Conservation (phyloP, 2,888 invertebrate genomes). For the Drosophila fulvimacula region DNA sequence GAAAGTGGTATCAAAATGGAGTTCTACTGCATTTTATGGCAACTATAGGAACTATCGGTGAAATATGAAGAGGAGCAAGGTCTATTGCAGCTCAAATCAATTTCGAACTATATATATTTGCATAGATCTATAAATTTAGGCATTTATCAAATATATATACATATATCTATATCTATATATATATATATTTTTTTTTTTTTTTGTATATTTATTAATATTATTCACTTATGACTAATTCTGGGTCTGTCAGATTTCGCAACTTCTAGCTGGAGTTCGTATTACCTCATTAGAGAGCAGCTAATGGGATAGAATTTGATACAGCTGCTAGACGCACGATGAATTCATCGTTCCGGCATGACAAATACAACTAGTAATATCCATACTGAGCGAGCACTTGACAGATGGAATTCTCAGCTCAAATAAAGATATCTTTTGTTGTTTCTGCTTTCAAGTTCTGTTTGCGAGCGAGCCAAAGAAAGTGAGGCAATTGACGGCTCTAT, state of each 20-base stretch:
- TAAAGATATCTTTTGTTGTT: background rate
- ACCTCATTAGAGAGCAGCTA: slow-evolving; percentile 10
- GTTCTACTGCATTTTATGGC: background rate
- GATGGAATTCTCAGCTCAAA: background rate
- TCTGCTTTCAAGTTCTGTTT: slow-evolving; percentile 11
- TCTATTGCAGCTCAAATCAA: no score
- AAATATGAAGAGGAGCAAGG: no score
- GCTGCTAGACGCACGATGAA: slow-evolving; percentile 11
- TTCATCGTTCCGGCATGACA: background rate
- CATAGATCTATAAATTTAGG: background rate
- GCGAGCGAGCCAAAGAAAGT: slow-evolving; percentile 22
- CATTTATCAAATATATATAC: no score
- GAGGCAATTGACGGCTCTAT: slow-evolving; percentile 16
- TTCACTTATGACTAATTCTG: slow-evolving; percentile 7
- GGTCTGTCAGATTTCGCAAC: background rate
- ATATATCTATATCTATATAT: background rate
- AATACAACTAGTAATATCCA: background rate
- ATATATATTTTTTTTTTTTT: no score
- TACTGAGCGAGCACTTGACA: background rate
- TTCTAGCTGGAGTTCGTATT: slow-evolving; percentile 8
- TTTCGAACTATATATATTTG: no score
- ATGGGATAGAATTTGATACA: slow-evolving; percentile 2
- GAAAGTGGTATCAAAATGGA: background rate
- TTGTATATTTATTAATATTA: background rate
- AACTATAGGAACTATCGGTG: background rate